These are phyloP conservation scores for Trachythela sp. DNA, from an alignment of 64 coral and sea anemone genomes.

Conservation along the genomic window DNA sequence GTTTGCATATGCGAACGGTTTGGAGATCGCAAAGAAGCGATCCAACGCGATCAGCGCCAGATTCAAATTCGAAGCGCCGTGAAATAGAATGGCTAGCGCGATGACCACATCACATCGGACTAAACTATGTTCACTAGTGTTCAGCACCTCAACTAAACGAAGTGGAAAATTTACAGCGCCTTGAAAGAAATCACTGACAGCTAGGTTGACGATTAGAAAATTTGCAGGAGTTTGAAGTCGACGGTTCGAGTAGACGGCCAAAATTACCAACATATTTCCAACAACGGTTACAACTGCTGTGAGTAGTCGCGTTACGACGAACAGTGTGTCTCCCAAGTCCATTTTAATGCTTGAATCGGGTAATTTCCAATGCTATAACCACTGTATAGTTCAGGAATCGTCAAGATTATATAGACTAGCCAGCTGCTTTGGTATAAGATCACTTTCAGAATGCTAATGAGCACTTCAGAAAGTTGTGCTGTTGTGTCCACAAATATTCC, in stretches of 20 bases:
- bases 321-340: neutral
- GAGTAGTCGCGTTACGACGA: neutral
- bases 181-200: neutral
- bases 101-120: conserved; percentile 3
- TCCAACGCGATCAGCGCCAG: conserved; percentile 3
- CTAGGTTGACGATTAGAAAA: neutral
- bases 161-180: neutral
- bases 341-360: neutral
- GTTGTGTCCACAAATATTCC: too few species aligned
- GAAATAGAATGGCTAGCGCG: neutral
- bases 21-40: neutral
- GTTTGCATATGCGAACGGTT: conserved; percentile 2
- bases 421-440: too few species aligned
- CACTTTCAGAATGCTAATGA: too few species aligned
- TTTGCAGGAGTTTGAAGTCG: neutral
- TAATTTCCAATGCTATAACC: too few species aligned
- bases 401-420: too few species aligned
- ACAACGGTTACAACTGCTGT: neutral
- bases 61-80: neutral
- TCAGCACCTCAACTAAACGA: neutral
- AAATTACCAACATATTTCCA: conserved; percentile 6
- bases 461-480: too few species aligned
- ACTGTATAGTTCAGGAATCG: too few species aligned
- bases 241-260: neutral
- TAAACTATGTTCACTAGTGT: neutral